Evolutionary conservation across 2,113 vertebrate genomes (phyloP).

Genomic region (Tenrec ecaudatus): DNA sequence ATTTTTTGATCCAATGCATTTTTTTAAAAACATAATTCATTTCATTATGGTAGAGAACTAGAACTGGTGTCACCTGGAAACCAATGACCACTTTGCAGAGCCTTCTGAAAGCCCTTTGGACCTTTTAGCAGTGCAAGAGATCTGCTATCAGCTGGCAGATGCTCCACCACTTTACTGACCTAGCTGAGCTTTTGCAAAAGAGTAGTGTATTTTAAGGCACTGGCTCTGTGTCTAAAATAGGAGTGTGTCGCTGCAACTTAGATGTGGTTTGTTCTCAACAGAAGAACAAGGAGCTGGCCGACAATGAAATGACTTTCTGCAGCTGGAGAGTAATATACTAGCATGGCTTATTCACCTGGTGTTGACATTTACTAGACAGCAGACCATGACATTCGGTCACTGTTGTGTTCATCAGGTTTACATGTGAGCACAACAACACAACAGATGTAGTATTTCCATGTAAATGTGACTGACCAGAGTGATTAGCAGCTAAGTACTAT

Average conservation of each 20-base stretch:
- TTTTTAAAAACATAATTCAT: background rate
- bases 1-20: background rate
- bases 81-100: background rate
- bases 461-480: too few relatives aligned
- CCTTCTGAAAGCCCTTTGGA: background rate
- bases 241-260: background rate
- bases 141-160: background rate
- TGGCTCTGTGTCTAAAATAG: background rate
- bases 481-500: background rate
- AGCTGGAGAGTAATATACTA: background rate
- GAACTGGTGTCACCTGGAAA: background rate
- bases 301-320: background rate
- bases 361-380: background rate
- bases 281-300: background rate
- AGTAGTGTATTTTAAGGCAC: background rate
- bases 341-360: background rate
- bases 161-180: background rate
- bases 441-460: too few relatives aligned
- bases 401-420: too few relatives aligned
- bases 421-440: too few relatives aligned
- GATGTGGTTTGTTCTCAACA: background rate
- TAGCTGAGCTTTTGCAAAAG: background rate
- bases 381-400: too few relatives aligned
- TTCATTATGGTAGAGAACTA: background rate
- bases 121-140: background rate